Evolutionary conservation across 2,113 vertebrate species (phyloP), one percentile per base, ranked within the genome.

Genomic region (Zosterops hypoxanthus): DNA sequence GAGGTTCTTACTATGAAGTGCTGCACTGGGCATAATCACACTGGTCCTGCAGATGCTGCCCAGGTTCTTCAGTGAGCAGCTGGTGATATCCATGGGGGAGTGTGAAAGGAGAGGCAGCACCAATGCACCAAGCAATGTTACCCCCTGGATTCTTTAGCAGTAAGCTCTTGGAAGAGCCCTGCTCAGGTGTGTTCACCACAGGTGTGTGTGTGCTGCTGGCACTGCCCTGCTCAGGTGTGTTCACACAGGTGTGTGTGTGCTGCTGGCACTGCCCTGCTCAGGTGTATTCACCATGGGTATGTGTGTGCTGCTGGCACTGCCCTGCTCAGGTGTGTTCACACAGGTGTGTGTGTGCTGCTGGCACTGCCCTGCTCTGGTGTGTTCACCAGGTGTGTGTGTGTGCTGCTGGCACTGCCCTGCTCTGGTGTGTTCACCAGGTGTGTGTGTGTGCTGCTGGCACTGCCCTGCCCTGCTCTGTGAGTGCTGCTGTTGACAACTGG

Each of bases 21-120:
- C 31, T 39, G 60, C 53, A 4, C 24, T 91, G 82, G 71, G 42
- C 15, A 95, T 53, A 42, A 25, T 52, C 33, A 4, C 23, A 9
- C 66, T 12, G 61, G 23, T 8, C 10, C 11, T 53, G 47, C 4
- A 2, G 26, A 17, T 12, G 53, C 20, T 86, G 10, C 42, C 42
- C 15, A 7, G 5, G 23, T 14, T 82, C 20, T 14, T 82, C 20
- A 93, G 97, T 95, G 90, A 98, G 97, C 97, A 81, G 42, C 29
- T 36, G 19, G 6, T 8, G 44, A 15, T 5, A 5, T 8, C 78
- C n/a, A 1, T 44, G 14, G 44, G 41, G 41, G 21, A 60, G 15
- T 31, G 57, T 15, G 75, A 16, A 20, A 26, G 22, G 57, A 61
- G 4, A 2, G 79, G 28, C 68, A 59, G 75, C 63, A 19, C 19